Base-by-base conservation (phyloP, 2,888 invertebrate genomes). In the Macrosiphum euphorbiae region DNA sequence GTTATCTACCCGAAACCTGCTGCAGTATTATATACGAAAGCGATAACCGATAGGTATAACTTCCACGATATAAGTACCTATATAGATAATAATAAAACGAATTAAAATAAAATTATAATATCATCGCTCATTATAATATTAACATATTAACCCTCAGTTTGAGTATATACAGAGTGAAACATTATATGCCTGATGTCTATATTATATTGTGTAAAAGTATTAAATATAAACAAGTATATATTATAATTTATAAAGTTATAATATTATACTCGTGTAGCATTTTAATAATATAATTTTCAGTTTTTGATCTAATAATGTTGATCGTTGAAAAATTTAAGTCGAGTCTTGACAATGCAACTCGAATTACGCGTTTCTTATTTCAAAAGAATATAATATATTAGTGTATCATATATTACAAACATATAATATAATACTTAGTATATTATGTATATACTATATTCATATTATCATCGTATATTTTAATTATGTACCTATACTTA, bases 251-350 rank as follows among this genome's bases (percentile, higher is more conserved):
- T 35, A 35, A 41, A 78, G 47, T 35, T 78, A 78, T 67, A 78
- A 78, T 78, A 78, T 78, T 78, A 78, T 78, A 78, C 78, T 78
- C 78, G 78, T 78, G 78, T 78, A 78, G 35, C n/a, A 47, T 44
- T n/a, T 28, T n/a, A 47, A 87, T 7, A 47, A n/a, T 20, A n/a
- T 16, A 16, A 20, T 52, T 35, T 78, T 78, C 20, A 78, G 35
- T 78, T 78, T 78, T 8, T 78, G 78, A 35, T 78, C 35, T 35
- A 55, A 78, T 78, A 78, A 78, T 78, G 20, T 78, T 35, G 78
- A 35, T 78, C 78, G 35, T 24, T 78, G 35, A 78, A 78, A 78
- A 3, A 78, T 35, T 67, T 35, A 78, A 78, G 35, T 35, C 8
- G 20, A 47, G 5, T 44, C 47, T 44, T 86, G 47, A 47, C 44